phyloP scores from a whole-genome alignment of 2,888 invertebrate species.

The Lordiphosa fenestrarum region DNA sequence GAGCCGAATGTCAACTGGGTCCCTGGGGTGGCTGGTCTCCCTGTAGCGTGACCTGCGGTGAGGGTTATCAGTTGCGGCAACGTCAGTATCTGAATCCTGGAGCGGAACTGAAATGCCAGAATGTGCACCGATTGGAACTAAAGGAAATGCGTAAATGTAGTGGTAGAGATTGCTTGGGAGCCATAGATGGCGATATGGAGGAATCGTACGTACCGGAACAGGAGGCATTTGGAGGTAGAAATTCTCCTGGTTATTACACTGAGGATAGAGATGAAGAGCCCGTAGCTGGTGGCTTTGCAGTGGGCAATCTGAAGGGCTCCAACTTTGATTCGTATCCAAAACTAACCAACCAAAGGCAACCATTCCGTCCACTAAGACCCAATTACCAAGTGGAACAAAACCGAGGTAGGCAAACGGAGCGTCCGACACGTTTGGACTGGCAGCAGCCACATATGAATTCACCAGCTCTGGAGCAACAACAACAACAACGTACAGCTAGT shows the following conservation, averaged over 20 bases:
- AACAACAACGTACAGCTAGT: too few relatives aligned
- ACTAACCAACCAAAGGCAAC: background rate
- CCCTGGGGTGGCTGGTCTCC: constrained; percentile 89
- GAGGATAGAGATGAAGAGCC: constrained; percentile 11
- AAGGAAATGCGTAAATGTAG: constrained; percentile 46
- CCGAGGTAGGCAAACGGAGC: background rate
- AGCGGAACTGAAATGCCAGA: constrained; percentile 83
- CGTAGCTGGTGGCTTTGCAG: constrained; percentile 25
- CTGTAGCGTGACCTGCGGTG: constrained; percentile 87
- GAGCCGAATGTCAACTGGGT: constrained; percentile 85
- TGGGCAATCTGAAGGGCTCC: constrained; percentile 55
- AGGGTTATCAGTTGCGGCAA: constrained; percentile 85
- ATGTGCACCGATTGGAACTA: constrained; percentile 34
- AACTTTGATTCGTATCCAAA: constrained; percentile 23
- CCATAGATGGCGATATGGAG: constrained; percentile 14
- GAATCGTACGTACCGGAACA: constrained; percentile 20
- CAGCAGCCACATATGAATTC: background rate
- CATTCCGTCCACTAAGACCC: constrained; percentile 2
- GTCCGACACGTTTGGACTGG: constrained; percentile 32
- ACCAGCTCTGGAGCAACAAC: too few relatives aligned
- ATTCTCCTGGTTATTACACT: constrained; percentile 26
- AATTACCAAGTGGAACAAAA: constrained; percentile 6
- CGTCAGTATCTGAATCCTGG: constrained; percentile 83
- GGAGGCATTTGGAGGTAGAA: constrained; percentile 7
- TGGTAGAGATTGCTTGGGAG: constrained; percentile 54